Evolutionary conservation across 2,888 invertebrate species (phyloP).

Genomic region (Erebia palarica): DNA sequence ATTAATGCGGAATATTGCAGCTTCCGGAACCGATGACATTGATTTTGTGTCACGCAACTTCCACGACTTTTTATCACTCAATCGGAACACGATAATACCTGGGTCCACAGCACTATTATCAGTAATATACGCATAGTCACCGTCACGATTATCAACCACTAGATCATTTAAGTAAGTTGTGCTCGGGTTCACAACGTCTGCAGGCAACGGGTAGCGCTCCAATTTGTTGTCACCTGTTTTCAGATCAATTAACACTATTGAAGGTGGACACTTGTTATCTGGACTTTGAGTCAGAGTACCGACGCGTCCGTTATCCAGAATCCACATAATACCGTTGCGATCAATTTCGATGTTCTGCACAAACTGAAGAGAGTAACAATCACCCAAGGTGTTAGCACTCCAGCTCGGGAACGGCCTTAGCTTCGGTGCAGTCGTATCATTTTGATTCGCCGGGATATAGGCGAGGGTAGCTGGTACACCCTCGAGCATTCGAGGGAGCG

Average conservation of each 20-base stretch:
- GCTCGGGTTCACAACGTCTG: slow-evolving; percentile 80
- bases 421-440: slow-evolving; percentile 77
- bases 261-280: slow-evolving; percentile 84
- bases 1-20: slow-evolving; percentile 83
- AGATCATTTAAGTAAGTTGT: slow-evolving; percentile 87
- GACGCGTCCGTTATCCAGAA: slow-evolving; percentile 86
- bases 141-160: slow-evolving; percentile 86
- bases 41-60: slow-evolving; percentile 85
- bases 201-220: slow-evolving; percentile 84
- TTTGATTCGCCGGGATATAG: slow-evolving; percentile 76
- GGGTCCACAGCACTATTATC: slow-evolving; percentile 87
- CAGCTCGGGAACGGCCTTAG: slow-evolving; percentile 88
- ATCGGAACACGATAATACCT: slow-evolving; percentile 87
- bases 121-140: slow-evolving; percentile 88
- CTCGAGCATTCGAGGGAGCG: slow-evolving; percentile 86
- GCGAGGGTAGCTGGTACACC: slow-evolving; percentile 88
- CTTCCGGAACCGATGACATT: slow-evolving; percentile 84
- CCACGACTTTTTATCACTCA: slow-evolving; percentile 85
- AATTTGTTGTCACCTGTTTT: slow-evolving; percentile 81
- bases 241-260: slow-evolving; percentile 86
- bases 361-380: slow-evolving; percentile 87
- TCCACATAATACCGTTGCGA: slow-evolving; percentile 86
- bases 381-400: slow-evolving; percentile 85
- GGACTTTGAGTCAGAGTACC: slow-evolving; percentile 82
- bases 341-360: slow-evolving; percentile 90